Evolutionary conservation across 2,888 invertebrate species (phyloP).

Genomic region (Sarcophaga subvicina): DNA sequence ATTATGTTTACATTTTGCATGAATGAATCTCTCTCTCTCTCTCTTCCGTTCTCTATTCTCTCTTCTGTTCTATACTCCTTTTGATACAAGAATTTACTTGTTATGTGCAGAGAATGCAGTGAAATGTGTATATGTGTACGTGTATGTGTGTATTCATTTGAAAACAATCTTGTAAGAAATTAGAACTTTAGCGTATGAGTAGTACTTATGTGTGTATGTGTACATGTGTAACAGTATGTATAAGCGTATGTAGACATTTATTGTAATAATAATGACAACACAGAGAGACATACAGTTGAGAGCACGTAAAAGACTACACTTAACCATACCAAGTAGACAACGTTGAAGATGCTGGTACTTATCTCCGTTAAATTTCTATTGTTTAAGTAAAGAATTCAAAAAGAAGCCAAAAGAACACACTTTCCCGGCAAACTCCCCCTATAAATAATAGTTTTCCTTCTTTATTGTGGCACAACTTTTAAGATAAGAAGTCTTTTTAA

Average conservation of each 20-base stretch:
- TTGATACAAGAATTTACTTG: not conserved
- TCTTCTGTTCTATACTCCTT: not conserved
- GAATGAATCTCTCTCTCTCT: not conserved
- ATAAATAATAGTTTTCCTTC: too few species aligned
- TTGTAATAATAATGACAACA: conserved; percentile 30
- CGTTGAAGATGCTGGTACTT: conserved; percentile 22
- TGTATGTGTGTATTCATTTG: not conserved
- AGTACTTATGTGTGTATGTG: not conserved
- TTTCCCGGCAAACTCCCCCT: too few species aligned
- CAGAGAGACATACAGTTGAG: not conserved
- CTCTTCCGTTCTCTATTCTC: not conserved
- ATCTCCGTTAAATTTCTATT: conserved; percentile 1
- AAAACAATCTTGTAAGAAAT: conserved; percentile 32
- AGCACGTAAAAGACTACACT: not conserved
- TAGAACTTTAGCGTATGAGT: not conserved
- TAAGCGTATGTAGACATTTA: conserved; percentile 6
- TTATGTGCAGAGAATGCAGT: not conserved
- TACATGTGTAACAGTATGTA: not conserved
- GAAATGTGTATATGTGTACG: not conserved
- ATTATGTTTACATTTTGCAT: conserved; percentile 57
- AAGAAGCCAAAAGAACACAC: not conserved
- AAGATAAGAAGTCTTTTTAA: too few species aligned
- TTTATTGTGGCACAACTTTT: too few species aligned
- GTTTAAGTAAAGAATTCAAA: conserved; percentile 6
- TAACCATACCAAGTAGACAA: not conserved